Evolutionary conservation across 2,888 invertebrate species (phyloP).

Genomic region (Xiphydria camelus): DNA sequence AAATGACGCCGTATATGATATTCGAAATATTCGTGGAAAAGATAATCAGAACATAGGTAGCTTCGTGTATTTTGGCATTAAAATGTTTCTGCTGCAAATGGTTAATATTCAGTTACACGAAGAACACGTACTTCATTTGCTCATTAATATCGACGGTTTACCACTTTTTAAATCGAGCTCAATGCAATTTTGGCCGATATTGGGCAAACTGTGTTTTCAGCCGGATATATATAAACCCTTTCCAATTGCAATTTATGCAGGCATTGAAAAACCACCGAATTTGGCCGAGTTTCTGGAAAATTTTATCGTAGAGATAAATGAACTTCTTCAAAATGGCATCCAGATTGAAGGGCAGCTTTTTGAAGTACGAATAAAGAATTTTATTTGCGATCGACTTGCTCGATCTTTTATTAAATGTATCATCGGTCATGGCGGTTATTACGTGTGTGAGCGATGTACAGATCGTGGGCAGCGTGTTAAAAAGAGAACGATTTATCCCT

Average conservation of each 20-base stretch:
- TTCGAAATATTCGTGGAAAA: constrained; percentile 1
- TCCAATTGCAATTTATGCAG: constrained; percentile 25
- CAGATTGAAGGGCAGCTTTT: constrained; percentile 12
- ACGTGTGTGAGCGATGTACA: constrained; percentile 17
- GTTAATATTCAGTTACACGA: constrained; percentile 16
- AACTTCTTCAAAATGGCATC: constrained; percentile 7
- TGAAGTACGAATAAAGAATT: constrained; percentile 15
- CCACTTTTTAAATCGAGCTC: constrained; percentile 20
- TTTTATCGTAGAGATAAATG: constrained; percentile 18
- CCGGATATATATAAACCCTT: constrained; percentile 23
- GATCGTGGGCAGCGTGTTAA: constrained; percentile 13
- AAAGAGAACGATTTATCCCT: constrained; percentile 12
- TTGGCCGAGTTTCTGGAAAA: constrained; percentile 1
- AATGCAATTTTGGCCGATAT: constrained; percentile 22
- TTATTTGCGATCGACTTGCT: constrained; percentile 25
- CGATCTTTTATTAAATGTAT: constrained; percentile 18
- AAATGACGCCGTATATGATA: constrained; percentile 4
- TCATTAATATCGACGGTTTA: constrained; percentile 21
- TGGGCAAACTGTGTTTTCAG: constrained; percentile 20
- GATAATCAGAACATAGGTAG: constrained; percentile 7
- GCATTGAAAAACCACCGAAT: constrained; percentile 18
- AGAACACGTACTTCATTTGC: constrained; percentile 11
- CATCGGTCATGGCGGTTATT: constrained; percentile 13
- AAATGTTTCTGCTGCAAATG: constrained; percentile 11
- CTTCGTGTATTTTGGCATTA: constrained; percentile 22